Conservation (phyloP, 1,140 invertebrate species). For the Tribolium castaneum region DNA sequence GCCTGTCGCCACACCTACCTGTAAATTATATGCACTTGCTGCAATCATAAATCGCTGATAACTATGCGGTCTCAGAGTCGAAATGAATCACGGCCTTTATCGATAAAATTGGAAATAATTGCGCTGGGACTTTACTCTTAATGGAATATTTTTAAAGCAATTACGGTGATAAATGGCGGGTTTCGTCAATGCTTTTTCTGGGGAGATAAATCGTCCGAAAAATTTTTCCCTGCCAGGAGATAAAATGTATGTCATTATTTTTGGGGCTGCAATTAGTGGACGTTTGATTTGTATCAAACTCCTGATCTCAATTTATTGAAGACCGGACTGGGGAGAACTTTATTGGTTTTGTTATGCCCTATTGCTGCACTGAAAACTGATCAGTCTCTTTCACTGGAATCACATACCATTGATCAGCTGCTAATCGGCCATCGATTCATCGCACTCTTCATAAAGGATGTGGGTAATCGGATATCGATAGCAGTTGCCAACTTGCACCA, state of each 20-base stretch:
- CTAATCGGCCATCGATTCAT: background rate
- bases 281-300: conserved; percentile 1
- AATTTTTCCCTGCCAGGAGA: background rate
- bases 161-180: conserved; percentile 17
- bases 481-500: too few relatives aligned
- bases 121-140: conserved; percentile 9
- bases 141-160: conserved; percentile 36
- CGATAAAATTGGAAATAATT: conserved; percentile 22
- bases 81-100: conserved; percentile 22
- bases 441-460: background rate
- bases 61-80: conserved; percentile 13
- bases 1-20: conserved; percentile 37
- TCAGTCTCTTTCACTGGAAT: background rate
- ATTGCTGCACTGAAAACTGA: background rate
- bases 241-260: conserved; percentile 2
- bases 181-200: conserved; percentile 19
- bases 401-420: background rate
- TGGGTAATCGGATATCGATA: background rate
- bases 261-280: background rate
- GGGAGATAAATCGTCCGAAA: background rate
- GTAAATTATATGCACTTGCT: conserved; percentile 27
- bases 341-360: background rate
- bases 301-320: conserved; percentile 5
- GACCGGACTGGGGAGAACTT: background rate
- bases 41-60: conserved; percentile 29